Percentiles rank a stretch among this genome's conserved stretches.
These are phyloP conservation scores for Chondrilla cf. caribensis DNA, from an alignment of 37 sponge, comb jelly and placozoan species.

Conservation along the genomic window DNA sequence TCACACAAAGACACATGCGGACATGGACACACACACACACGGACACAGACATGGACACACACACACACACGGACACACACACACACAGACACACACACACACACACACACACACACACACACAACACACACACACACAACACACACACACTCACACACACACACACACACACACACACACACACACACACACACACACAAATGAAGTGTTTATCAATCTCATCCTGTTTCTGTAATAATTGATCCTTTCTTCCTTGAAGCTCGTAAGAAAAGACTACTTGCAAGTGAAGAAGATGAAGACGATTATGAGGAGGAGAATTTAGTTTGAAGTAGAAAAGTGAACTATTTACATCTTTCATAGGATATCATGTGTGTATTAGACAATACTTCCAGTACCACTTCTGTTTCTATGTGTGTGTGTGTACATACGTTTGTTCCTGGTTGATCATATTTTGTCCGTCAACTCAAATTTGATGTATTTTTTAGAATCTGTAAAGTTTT, in stretches of 20 bases:
- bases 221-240: slow-evolving; percentile 6
- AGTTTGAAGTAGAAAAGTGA: no score
- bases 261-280: slow-evolving; percentile 22
- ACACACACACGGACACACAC: not conserved
- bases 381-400: no score
- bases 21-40: not conserved
- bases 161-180: not conserved
- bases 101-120: slow-evolving; percentile 20
- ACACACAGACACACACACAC: slow-evolving; percentile 18
- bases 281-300: no score
- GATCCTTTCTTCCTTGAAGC: slow-evolving; percentile 8
- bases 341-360: no score
- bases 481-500: no score
- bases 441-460: no score
- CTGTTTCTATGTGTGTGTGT: no score
- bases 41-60: not conserved
- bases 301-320: no score
- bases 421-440: no score
- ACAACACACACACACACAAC: not conserved
- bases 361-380: no score
- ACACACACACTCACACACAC: not conserved
- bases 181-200: not conserved
- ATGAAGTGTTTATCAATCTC: slow-evolving; percentile 1
- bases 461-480: no score
- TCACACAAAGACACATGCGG: not conserved